Evolutionary conservation across 1,140 invertebrate species (phyloP), one percentile per base, ranked within the genome.

Genomic region (Chionoecetes opilio): DNA sequence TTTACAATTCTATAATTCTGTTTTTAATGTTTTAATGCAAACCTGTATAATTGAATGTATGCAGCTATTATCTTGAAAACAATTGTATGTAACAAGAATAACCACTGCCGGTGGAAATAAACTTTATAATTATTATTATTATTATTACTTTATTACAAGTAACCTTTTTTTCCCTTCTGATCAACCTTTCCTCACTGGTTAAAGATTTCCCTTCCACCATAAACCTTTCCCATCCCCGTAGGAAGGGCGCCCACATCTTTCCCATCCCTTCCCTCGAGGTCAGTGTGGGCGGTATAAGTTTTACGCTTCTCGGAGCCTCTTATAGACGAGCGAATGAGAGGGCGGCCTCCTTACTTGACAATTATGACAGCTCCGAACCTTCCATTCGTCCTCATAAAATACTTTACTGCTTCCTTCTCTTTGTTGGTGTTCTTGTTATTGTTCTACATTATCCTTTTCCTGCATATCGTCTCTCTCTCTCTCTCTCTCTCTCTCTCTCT

Each of bases 321-420:
- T 38, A 92, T 92, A 92, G 82, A 92, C 32, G 91, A n/a, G 53
- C 35, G 53, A 92, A 92, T 92, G 63, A 92, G 91, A 82, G 82
- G 91, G 91, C 91, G 91, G 91, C 53, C 91, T 92, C 53, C 31
- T 82, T 32, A 82, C 31, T 75, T 41, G 38, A 82, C 91, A 92
- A 92, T 92, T 92, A 92, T 82, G 82, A 92, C 31, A 82, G 32
- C 75, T 84, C 32, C 29, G 38, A 35, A 35, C 63, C 21, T 84
- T 82, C 31, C 75, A 92, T 32, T 84, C 75, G 14, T 29, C 91
- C 31, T 84, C 63, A 38, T 92, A 41, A 92, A 92, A 29, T 5
- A 37, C 75, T 41, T 92, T 84, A 84, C 75, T 92, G 41, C 91
- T 84, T 84, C 75, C 91, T 26, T 29, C 91, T 41, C 21, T 34